Percentiles rank a stretch among this genome's conserved stretches.
These are phyloP conservation scores for Aphyosemion australe DNA, from an alignment of 2,113 vertebrate genomes.

Conservation along the genomic window DNA sequence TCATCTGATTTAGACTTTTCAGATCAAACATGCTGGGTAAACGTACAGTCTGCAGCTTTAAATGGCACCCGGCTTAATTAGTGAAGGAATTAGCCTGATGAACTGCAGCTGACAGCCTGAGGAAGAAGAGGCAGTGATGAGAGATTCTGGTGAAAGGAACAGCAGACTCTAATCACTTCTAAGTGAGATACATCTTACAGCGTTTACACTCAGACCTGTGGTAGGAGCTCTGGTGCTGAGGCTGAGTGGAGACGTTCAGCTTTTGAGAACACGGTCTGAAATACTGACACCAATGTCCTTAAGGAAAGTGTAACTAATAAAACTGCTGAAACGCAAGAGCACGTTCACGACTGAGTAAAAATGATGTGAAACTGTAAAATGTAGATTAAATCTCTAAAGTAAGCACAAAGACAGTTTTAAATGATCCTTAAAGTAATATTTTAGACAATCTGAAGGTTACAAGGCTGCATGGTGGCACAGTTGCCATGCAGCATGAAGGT, in stretches of 20 bases:
- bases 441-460: too few relatives aligned
- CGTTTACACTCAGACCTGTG: conserved; percentile 24
- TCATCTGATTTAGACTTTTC: neutral
- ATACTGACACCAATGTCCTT: too few relatives aligned
- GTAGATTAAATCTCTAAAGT: too few relatives aligned
- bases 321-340: too few relatives aligned
- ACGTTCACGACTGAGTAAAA: too few relatives aligned
- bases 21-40: conserved; percentile 13
- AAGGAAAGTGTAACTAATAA: too few relatives aligned
- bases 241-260: conserved; percentile 3
- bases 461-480: too few relatives aligned
- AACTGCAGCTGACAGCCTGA: conserved; percentile 49
- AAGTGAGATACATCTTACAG: conserved; percentile 39
- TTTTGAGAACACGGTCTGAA: too few relatives aligned
- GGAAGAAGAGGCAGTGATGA: conserved; percentile 45
- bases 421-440: too few relatives aligned
- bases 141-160: conserved; percentile 53
- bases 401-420: too few relatives aligned
- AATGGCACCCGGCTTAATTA: conserved; percentile 59
- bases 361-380: too few relatives aligned
- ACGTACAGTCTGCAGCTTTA: conserved; percentile 15
- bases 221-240: conserved; percentile 8
- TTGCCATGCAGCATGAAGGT: too few relatives aligned
- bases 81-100: conserved; percentile 51
- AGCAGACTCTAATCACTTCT: conserved; percentile 60